Evolutionary conservation across 2,797 vertebrate species (phyloP).

Genomic region (Sarcoramphus papa): DNA sequence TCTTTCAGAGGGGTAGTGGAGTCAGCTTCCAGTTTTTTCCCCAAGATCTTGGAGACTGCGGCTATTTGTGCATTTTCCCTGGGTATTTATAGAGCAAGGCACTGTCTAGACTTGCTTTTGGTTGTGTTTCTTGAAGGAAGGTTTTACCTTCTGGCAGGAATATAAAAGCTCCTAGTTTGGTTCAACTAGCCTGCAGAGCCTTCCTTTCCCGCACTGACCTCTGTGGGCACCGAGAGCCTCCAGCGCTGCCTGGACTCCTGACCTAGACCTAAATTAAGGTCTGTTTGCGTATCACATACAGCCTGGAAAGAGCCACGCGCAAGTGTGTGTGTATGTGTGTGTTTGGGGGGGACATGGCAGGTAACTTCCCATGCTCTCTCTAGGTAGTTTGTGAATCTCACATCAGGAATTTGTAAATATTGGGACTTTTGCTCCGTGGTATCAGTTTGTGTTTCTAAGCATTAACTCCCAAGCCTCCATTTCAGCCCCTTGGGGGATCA

Average conservation of each 20-base stretch:
- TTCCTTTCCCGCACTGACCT: background rate
- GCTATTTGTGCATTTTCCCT: background rate
- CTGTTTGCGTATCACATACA: fast-evolving
- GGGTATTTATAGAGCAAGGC: background rate
- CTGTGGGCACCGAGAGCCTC: background rate
- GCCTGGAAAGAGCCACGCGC: background rate
- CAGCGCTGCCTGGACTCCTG: background rate
- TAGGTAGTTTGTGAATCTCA: background rate
- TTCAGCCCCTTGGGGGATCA: too few species aligned
- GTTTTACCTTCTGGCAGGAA: background rate
- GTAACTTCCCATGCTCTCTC: background rate
- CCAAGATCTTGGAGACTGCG: background rate
- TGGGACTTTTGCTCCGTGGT: background rate
- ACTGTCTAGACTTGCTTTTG: background rate
- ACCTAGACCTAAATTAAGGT: background rate
- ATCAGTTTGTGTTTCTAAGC: background rate
- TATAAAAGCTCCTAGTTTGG: background rate
- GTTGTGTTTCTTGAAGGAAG: background rate
- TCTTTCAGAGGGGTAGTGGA: background rate
- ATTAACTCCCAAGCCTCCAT: background rate
- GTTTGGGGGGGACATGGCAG: background rate
- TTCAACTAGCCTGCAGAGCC: background rate
- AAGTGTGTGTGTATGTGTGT: fast-evolving
- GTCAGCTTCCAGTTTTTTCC: background rate
- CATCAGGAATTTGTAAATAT: background rate